Conservation (phyloP, 1,140 invertebrate genomes). For the Tetramorium parvispinum region DNA sequence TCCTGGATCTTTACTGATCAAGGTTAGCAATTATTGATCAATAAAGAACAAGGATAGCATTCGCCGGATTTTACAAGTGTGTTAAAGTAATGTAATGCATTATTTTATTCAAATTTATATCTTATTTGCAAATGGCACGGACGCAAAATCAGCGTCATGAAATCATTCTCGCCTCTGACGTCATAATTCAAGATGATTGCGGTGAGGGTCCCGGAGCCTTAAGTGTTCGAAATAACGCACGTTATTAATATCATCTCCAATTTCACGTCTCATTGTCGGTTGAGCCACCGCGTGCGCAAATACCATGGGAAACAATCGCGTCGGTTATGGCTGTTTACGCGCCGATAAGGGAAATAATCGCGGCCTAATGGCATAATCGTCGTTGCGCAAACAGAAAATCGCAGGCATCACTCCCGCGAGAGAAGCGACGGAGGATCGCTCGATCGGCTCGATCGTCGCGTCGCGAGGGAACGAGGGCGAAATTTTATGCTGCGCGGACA, state of each 20-base stretch:
- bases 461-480: constrained; percentile 13
- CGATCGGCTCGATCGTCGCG: no score
- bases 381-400: constrained; percentile 34
- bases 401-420: neutral
- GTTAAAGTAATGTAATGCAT: no score
- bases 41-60: no score
- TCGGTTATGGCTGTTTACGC: constrained; percentile 54
- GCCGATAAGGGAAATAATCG: constrained; percentile 57
- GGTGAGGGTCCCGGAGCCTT: no score
- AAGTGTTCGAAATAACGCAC: neutral
- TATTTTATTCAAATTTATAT: no score
- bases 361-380: constrained; percentile 61
- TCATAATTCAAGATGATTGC: no score
- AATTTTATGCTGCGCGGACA: constrained; percentile 19
- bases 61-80: no score
- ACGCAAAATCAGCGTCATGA: no score
- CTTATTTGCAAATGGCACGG: no score
- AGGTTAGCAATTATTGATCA: no score
- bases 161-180: no score
- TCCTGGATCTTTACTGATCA: no score
- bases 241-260: neutral
- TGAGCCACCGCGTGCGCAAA: neutral
- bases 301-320: constrained; percentile 60
- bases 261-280: neutral
- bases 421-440: neutral